Base-by-base conservation (phyloP, 2,888 invertebrate genomes). In the Nemotelus nigrinus region DNA sequence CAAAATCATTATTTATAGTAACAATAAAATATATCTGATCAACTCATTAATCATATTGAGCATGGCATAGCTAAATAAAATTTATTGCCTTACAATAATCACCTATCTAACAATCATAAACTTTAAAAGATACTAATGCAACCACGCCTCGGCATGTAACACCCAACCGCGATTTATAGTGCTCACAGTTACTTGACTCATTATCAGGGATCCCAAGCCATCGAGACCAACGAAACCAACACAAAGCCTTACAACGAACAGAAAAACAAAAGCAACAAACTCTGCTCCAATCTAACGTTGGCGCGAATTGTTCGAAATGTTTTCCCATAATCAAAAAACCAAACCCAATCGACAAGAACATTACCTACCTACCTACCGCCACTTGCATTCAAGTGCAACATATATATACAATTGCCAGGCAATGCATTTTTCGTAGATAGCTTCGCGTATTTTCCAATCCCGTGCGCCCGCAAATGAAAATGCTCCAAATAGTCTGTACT, bases 291-390 rank as follows among this genome's bases (percentile, higher is more conserved):
- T 60, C 60, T 74, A 74, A 74, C 48, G 48, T 43, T 63, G 7
- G 39, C 47, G 25, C 25, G 39, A 63, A n/a, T 72, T 60, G 60
- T 58, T 43, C 43, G 39, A 76, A 76, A 64, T 65, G 53, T 64
- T 76, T 25, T 76, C 76, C 76, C 76, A 76, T 76, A 76, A 65
- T 76, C 76, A 64, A 76, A 76, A 25, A 76, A 43, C 64, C 65
- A 53, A 76, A 53, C 65, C 53, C 65, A 76, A 65, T 64, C 64
- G 76, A 70, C 72, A 68, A 77, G 78, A 80, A 72, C 77, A 79
- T 67, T 76, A 78, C 77, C 79, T 25, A 25, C 77, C 79, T 25
- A 25, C 25, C 25, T 74, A 74, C 77, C 74, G 78, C 67, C 74
- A 65, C 64, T 77, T 76, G 63, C 48, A 58, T 72, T 58, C 63